Evolutionary conservation across 2,888 invertebrate species (phyloP).

Genomic region (Pelosia muscerda): DNA sequence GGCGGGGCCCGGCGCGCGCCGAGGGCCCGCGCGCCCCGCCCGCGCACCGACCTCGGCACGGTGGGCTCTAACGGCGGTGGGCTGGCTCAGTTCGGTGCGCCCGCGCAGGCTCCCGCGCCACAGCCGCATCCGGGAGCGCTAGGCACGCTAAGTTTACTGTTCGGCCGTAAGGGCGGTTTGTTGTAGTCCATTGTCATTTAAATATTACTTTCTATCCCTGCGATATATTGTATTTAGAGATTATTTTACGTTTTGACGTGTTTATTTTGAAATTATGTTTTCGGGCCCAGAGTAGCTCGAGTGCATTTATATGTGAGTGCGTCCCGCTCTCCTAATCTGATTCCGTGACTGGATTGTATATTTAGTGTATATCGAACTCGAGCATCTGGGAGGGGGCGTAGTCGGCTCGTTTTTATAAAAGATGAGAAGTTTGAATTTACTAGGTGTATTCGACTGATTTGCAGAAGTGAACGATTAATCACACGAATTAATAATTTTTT

Average conservation of each 20-base stretch:
- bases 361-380: constrained; percentile 19
- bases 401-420: constrained; percentile 34
- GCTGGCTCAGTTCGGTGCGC: constrained; percentile 58
- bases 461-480: constrained; percentile 34
- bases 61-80: constrained; percentile 48
- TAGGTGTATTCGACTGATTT: constrained; percentile 28
- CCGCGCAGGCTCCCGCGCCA: constrained; percentile 88
- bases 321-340: constrained; percentile 15
- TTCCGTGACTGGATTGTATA: constrained; percentile 9
- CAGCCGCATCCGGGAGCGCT: constrained; percentile 81
- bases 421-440: constrained; percentile 8
- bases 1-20: constrained; percentile 75
- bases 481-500: constrained; percentile 44
- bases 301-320: constrained; percentile 75
- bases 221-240: constrained; percentile 52
- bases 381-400: constrained; percentile 17
- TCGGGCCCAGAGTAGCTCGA: constrained; percentile 60
- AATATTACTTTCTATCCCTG: constrained; percentile 42
- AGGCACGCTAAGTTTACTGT: constrained; percentile 93
- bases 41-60: constrained; percentile 66
- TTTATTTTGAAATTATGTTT: constrained; percentile 67
- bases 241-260: constrained; percentile 73
- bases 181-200: constrained; percentile 71
- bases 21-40: constrained; percentile 78
- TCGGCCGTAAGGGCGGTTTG: constrained; percentile 95